Percentiles rank a stretch among this genome's conserved stretches.
Evolutionary conservation across 2,888 invertebrate species (phyloP).

Genomic region (Mimachlamys varia): DNA sequence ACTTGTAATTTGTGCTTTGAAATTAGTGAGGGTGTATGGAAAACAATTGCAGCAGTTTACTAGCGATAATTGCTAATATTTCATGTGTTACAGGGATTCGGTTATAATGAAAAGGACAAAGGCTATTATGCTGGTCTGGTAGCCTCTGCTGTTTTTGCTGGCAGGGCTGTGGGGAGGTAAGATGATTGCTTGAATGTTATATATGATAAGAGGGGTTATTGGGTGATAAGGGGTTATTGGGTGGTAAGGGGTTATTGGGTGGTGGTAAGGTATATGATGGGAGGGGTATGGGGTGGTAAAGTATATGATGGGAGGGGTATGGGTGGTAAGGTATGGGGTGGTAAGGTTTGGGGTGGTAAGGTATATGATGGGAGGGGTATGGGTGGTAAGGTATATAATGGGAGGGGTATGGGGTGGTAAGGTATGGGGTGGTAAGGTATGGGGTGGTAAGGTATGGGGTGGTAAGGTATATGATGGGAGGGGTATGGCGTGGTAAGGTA

Average conservation of each 20-base stretch:
- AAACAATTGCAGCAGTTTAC: not conserved
- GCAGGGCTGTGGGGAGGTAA: constrained; percentile 74
- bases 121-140: constrained; percentile 76
- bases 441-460: no score
- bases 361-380: not conserved
- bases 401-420: no score
- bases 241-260: not conserved
- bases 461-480: no score
- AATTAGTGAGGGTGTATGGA: no score
- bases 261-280: not conserved
- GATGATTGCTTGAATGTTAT: not conserved
- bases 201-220: no score
- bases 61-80: not conserved
- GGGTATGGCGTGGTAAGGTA: no score
- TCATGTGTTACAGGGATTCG: constrained; percentile 69
- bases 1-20: no score
- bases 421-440: no score
- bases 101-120: constrained; percentile 75
- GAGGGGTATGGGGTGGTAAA: not conserved
- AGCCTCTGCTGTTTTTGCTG: constrained; percentile 76
- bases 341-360: no score
- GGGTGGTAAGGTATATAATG: no score
- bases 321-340: constrained; percentile 36
- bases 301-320: constrained; percentile 23
- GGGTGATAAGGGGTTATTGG: not conserved